These are phyloP conservation scores for Phoeniculus purpureus DNA, from an alignment of 2,797 vertebrate species.

Conservation along the genomic window DNA sequence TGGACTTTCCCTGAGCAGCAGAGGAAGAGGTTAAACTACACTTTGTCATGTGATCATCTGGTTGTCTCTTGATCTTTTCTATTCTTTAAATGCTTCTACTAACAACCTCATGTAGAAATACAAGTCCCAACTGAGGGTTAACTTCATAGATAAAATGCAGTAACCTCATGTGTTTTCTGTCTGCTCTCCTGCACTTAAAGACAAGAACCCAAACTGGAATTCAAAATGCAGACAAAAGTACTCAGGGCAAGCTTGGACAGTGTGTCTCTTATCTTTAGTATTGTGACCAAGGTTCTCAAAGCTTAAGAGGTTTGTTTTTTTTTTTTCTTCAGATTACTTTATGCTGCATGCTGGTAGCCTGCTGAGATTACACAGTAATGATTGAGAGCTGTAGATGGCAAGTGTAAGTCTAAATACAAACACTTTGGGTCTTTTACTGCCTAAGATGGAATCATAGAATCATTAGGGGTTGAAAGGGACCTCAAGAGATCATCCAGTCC, in stretches of 20 bases:
- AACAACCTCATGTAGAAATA: neutral
- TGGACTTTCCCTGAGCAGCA: conserved; percentile 4
- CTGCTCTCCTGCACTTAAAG: neutral
- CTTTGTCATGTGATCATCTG: neutral
- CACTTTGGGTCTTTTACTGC: conserved; percentile 20
- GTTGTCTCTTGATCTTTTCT: neutral
- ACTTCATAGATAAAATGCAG: neutral
- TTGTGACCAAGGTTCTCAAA: conserved; percentile 31
- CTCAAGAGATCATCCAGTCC: no score
- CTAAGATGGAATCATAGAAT: no score
- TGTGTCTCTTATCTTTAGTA: neutral
- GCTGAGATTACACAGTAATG: conserved; percentile 30
- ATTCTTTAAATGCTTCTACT: neutral
- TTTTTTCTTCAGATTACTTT: conserved; percentile 12
- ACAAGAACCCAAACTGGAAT: neutral
- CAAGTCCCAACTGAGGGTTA: neutral
- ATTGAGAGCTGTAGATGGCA: conserved; percentile 16
- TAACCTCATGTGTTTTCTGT: neutral
- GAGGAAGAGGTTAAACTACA: conserved; percentile 4
- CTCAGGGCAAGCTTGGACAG: neutral
- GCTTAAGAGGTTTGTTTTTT: conserved; percentile 34
- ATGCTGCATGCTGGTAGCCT: neutral
- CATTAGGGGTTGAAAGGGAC: no score
- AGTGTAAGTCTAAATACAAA: conserved; percentile 27
- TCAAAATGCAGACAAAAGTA: neutral